Evolutionary conservation across 2,113 vertebrate species (phyloP).

Genomic region (Pteronura brasiliensis): DNA sequence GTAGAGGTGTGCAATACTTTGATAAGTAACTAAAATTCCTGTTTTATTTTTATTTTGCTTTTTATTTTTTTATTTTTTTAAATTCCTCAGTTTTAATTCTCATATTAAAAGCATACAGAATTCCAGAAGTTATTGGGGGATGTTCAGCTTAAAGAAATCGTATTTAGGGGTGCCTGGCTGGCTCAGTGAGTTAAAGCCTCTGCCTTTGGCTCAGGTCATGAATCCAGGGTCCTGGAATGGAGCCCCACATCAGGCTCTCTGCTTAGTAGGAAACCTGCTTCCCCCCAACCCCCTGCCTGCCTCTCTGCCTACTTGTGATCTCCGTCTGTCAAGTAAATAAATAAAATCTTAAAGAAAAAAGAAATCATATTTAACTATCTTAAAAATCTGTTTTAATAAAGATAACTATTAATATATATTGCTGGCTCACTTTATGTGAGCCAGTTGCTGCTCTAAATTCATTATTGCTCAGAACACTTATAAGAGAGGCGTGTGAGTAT

Average conservation of each 20-base stretch:
- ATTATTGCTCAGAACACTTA: background rate
- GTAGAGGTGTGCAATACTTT: background rate
- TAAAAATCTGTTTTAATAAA: background rate
- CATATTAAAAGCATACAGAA: background rate
- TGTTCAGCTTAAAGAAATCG: background rate
- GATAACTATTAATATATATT: background rate
- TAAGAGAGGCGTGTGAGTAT: background rate
- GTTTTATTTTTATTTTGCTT: too few relatives aligned
- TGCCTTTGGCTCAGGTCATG: too few relatives aligned
- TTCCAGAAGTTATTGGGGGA: background rate
- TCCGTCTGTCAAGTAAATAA: too few relatives aligned
- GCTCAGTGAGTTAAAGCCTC: too few relatives aligned
- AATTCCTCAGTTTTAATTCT: background rate
- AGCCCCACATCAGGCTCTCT: too few relatives aligned
- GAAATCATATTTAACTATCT: background rate
- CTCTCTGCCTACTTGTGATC: too few relatives aligned
- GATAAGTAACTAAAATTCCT: background rate
- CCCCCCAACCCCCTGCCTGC: too few relatives aligned
- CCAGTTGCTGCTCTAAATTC: background rate
- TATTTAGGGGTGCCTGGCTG: background rate
- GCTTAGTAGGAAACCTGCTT: too few relatives aligned
- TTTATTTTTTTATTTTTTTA: background rate
- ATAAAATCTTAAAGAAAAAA: background rate
- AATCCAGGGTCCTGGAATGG: too few relatives aligned
- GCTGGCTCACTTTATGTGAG: background rate